A percentile compares a stretch with the other conserved stretches of the same genome.
Conservation (phyloP, 2,888 invertebrate genomes). For the Drosophila sordidapex region DNA sequence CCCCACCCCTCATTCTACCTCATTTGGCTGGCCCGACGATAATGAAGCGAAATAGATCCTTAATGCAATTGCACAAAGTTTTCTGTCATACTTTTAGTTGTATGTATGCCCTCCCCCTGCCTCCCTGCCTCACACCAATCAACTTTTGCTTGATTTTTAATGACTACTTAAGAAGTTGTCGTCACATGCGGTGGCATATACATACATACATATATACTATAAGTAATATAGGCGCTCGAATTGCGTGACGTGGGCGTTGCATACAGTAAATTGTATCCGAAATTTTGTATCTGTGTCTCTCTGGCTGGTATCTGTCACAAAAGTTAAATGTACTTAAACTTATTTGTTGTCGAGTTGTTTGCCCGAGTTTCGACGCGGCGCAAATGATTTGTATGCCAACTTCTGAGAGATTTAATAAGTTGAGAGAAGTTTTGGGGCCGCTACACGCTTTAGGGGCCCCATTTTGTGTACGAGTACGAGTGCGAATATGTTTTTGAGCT, state of each 20-base stretch:
- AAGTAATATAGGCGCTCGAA: background rate
- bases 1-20: background rate
- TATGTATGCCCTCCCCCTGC: background rate
- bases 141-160: conserved; percentile 67
- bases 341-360: conserved; percentile 67
- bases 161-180: conserved; percentile 58
- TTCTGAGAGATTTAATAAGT: conserved; percentile 67
- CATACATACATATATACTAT: background rate
- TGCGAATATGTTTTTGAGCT: conserved; percentile 15
- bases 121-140: background rate
- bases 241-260: conserved; percentile 37
- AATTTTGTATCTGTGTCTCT: conserved; percentile 36
- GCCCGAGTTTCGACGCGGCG: conserved; percentile 34
- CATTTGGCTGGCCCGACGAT: conserved; percentile 14
- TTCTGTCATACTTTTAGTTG: conserved; percentile 31
- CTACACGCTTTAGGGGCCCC: conserved; percentile 31
- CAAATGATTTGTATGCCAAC: conserved; percentile 61
- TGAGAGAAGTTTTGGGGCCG: conserved; percentile 42
- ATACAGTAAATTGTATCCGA: conserved; percentile 21
- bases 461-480: background rate
- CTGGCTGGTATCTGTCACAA: conserved; percentile 37
- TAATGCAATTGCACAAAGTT: conserved; percentile 66
- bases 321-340: conserved; percentile 73
- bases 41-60: conserved; percentile 71
- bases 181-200: conserved; percentile 2